These are phyloP conservation scores for Hippoglossus hippoglossus DNA, from an alignment of 2,797 vertebrate genomes.

Conservation along the genomic window DNA sequence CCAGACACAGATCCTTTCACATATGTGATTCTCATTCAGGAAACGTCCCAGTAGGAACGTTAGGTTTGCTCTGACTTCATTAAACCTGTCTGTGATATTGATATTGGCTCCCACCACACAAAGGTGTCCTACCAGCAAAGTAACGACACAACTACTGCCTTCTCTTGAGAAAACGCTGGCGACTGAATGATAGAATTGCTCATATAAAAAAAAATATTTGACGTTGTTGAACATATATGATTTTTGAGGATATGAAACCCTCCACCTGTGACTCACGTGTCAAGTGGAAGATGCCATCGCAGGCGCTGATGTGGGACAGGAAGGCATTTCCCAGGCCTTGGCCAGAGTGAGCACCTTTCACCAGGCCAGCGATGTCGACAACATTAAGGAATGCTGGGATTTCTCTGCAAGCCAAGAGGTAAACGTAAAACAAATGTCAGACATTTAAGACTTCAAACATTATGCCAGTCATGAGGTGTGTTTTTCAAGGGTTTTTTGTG, in stretches of 20 bases:
- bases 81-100: slow-evolving; percentile 52
- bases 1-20: slow-evolving; percentile 29
- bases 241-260: slow-evolving; percentile 1
- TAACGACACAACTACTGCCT: slow-evolving; percentile 5
- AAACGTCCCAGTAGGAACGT: slow-evolving; percentile 57
- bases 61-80: slow-evolving; percentile 61
- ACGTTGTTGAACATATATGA: neutral
- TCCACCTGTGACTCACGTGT: slow-evolving; percentile 87
- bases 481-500: no score
- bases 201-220: no score
- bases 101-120: slow-evolving; percentile 47
- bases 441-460: neutral
- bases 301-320: slow-evolving; percentile 96
- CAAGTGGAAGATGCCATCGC: slow-evolving; percentile 95
- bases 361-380: slow-evolving; percentile 96
- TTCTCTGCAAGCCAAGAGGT: slow-evolving; percentile 86
- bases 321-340: slow-evolving; percentile 97
- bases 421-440: slow-evolving; percentile 10
- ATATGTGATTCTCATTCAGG: slow-evolving; percentile 46
- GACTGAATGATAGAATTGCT: no score
- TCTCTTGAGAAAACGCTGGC: neutral
- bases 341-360: slow-evolving; percentile 95
- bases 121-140: slow-evolving; percentile 34
- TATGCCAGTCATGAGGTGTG: neutral
- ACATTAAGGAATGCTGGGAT: slow-evolving; percentile 95